Evolutionary conservation across 2,797 vertebrate species (phyloP).

Genomic region (Arnoldichthys spilopterus): DNA sequence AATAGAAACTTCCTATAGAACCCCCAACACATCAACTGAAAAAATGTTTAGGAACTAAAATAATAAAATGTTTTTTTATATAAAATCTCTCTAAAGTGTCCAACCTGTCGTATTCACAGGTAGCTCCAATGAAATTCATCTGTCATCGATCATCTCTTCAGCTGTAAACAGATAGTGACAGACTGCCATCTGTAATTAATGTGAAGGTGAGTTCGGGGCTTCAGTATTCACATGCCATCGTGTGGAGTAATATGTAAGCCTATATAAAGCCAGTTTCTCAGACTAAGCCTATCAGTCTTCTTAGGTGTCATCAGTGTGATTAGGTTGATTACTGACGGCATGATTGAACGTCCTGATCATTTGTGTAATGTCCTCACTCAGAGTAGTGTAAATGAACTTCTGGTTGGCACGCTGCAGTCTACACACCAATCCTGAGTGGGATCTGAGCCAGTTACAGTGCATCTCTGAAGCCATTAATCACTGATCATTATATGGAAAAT

Average conservation of each 20-base stretch:
- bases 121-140: too few species aligned
- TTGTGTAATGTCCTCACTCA: not conserved
- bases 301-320: not conserved
- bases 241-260: not conserved
- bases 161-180: not conserved
- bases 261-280: not conserved
- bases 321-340: not conserved
- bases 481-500: not conserved
- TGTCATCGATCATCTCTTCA: not conserved
- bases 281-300: not conserved
- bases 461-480: not conserved
- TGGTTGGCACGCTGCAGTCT: not conserved
- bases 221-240: not conserved
- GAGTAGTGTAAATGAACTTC: not conserved
- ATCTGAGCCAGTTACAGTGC: not conserved
- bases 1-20: too few species aligned
- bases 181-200: not conserved
- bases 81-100: too few species aligned
- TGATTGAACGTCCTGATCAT: not conserved
- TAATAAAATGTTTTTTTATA: too few species aligned
- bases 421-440: not conserved
- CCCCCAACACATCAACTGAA: not conserved
- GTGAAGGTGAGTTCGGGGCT: not conserved
- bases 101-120: too few species aligned
- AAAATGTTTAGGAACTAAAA: not conserved